A percentile compares a stretch with the other conserved stretches of the same genome.
Conservation (phyloP, 2,113 vertebrate genomes). For the Tyto alba region DNA sequence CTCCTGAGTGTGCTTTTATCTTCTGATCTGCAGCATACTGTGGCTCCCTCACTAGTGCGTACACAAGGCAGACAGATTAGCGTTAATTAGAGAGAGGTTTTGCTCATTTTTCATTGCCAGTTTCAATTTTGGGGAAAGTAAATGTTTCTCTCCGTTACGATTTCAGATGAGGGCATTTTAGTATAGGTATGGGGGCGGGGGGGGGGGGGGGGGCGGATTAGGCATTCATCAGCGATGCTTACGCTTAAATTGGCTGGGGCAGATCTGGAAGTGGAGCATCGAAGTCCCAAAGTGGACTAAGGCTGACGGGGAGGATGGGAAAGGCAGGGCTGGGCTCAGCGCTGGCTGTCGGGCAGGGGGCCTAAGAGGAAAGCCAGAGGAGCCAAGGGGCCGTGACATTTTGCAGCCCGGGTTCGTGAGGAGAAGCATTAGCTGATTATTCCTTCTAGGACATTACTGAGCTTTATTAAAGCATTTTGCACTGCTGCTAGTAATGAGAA, state of each 20-base stretch:
- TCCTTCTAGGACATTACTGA: constrained; percentile 10
- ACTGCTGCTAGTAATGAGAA: constrained; percentile 24
- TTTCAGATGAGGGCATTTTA: constrained; percentile 8
- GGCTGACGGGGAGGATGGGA: rapidly evolving
- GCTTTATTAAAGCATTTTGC: constrained; percentile 36
- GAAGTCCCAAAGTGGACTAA: not conserved
- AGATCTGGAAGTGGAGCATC: not conserved
- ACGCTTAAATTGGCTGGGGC: not conserved
- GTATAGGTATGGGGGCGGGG: rapidly evolving
- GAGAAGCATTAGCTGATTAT: constrained; percentile 5
- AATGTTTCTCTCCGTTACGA: constrained; percentile 39
- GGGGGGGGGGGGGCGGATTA: not conserved
- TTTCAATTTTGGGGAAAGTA: constrained; percentile 32
- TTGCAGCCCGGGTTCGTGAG: not conserved
- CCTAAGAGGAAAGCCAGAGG: not conserved
- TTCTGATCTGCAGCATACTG: not conserved
- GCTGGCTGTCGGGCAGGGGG: not conserved
- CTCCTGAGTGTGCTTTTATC: constrained; percentile 32
- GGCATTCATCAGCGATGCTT: not conserved
- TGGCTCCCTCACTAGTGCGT: not conserved
- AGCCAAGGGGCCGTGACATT: not conserved
- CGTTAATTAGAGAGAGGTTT: constrained; percentile 44
- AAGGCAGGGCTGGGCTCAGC: not conserved
- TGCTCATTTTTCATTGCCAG: constrained; percentile 48
- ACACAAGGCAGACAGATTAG: constrained; percentile 29